A percentile compares a stretch with the other conserved stretches of the same genome.
These are phyloP conservation scores for Pantherophis vulpinus DNA, from an alignment of 2,797 vertebrate species.

Conservation along the genomic window DNA sequence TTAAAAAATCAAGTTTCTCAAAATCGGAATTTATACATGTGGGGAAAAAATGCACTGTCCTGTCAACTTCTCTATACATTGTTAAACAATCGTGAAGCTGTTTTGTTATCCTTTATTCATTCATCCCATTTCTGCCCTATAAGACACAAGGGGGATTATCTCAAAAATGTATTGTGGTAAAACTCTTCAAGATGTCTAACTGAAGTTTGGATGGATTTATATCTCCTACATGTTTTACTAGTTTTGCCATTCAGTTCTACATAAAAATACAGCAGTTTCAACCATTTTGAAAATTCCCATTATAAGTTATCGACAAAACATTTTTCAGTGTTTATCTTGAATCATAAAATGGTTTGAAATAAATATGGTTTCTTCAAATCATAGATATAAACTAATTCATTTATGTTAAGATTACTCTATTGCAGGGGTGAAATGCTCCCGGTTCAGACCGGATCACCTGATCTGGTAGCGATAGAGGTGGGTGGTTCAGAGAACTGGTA, in stretches of 20 bases:
- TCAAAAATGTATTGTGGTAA: background rate
- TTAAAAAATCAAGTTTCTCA: background rate
- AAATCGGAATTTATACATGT: background rate
- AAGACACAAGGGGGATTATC: background rate
- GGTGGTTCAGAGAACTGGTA: too few species aligned
- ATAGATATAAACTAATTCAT: background rate
- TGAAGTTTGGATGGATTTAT: background rate
- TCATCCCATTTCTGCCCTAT: background rate
- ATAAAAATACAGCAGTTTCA: background rate
- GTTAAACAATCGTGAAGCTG: background rate
- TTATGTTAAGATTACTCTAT: too few species aligned
- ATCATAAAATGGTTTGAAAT: background rate
- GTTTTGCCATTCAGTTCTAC: background rate
- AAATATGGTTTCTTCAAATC: background rate
- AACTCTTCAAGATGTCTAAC: background rate
- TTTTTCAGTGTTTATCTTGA: background rate
- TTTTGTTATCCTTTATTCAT: background rate
- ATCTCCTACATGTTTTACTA: background rate
- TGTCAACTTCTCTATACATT: background rate
- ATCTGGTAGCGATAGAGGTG: too few species aligned
- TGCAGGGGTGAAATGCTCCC: too few species aligned
- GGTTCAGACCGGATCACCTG: too few species aligned
- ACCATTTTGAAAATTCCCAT: background rate
- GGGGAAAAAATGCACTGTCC: background rate
- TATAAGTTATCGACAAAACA: background rate